These are phyloP conservation scores for Dasypogon diadema DNA, from an alignment of 2,888 invertebrate genomes.

Conservation along the genomic window DNA sequence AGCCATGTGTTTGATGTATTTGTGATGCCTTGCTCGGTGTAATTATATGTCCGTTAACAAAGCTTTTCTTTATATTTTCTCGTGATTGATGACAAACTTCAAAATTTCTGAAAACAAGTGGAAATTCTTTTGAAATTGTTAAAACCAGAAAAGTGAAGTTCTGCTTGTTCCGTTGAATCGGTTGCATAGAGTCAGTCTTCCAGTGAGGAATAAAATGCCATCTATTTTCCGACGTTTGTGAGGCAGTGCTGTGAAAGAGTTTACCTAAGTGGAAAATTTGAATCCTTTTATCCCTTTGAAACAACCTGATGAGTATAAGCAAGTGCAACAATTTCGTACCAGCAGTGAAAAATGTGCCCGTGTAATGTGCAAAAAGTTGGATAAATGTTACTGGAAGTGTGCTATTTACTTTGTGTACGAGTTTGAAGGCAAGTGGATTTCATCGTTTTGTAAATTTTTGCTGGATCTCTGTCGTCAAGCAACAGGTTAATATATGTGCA, in stretches of 20 bases:
- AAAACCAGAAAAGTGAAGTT: neutral
- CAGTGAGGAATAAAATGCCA: slow-evolving; percentile 5
- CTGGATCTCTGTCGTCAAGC: slow-evolving; percentile 17
- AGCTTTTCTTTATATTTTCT: neutral
- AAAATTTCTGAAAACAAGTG: neutral
- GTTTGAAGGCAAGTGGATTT: neutral
- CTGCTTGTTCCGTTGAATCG: too few relatives aligned
- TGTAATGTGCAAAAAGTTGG: neutral
- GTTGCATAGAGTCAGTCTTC: neutral
- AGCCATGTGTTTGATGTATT: neutral
- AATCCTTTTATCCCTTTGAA: slow-evolving; percentile 21
- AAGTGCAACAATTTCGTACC: slow-evolving; percentile 18
- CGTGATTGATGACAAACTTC: neutral
- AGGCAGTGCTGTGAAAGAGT: slow-evolving; percentile 14
- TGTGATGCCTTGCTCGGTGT: neutral
- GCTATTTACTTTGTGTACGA: slow-evolving; percentile 34
- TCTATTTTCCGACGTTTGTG: slow-evolving; percentile 8
- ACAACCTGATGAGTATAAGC: neutral
- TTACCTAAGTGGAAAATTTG: slow-evolving; percentile 21
- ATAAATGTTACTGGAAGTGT: neutral
- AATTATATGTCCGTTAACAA: neutral
- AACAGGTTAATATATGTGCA: slow-evolving; percentile 41
- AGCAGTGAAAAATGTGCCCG: neutral
- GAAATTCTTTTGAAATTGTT: neutral
- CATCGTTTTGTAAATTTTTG: neutral